A percentile compares a stretch with the other conserved stretches of the same genome.
Evolutionary conservation across 2,888 invertebrate species (phyloP).

Genomic region (Eupeodes latifasciatus): DNA sequence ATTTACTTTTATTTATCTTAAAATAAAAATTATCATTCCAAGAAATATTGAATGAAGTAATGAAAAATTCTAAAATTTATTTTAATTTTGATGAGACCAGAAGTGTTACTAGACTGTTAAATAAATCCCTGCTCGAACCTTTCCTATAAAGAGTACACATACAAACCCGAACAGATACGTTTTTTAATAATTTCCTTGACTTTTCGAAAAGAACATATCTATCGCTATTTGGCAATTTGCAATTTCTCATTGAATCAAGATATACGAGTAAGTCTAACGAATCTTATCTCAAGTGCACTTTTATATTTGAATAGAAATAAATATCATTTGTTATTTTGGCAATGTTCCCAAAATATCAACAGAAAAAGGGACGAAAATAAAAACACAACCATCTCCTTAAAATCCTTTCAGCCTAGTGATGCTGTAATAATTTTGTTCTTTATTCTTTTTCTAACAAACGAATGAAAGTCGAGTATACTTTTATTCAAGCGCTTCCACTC

Average conservation of each 20-base stretch:
- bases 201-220: background rate
- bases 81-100: too few species aligned
- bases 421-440: conserved; percentile 48
- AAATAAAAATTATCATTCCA: too few species aligned
- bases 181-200: conserved; percentile 25
- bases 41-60: too few species aligned
- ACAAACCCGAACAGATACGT: background rate
- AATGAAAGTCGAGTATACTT: conserved; percentile 46
- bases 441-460: conserved; percentile 42
- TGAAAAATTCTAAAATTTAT: too few species aligned
- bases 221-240: background rate
- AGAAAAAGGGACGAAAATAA: background rate
- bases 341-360: conserved; percentile 47
- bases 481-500: conserved; percentile 48
- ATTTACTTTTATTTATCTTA: too few species aligned
- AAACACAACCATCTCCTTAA: conserved; percentile 23
- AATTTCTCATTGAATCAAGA: background rate
- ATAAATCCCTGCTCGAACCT: too few species aligned
- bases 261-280: background rate
- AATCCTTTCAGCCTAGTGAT: conserved; percentile 56
- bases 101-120: too few species aligned
- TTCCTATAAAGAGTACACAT: background rate
- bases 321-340: conserved; percentile 52
- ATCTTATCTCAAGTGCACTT: conserved; percentile 9
- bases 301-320: conserved; percentile 34